Base-by-base conservation (phyloP, 2,888 invertebrate genomes). In the Cheilosia soror region DNA sequence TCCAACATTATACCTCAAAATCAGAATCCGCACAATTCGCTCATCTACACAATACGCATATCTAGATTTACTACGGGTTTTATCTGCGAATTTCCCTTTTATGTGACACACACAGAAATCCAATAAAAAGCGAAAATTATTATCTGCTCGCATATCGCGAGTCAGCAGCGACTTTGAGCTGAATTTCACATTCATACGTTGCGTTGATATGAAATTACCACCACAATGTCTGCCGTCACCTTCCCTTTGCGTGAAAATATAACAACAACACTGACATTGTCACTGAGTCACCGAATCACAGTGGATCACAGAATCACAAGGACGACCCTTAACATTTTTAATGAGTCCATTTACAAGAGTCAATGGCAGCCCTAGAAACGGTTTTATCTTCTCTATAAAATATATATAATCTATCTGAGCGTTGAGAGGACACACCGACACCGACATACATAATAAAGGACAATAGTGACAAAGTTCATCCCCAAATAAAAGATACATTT, bases 351-450 rank as follows among this genome's bases (percentile, higher is more conserved):
- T 83, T 57, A 66, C 63, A 68, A 51, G 68, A 68, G 49, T 72
- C 83, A 73, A 72, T 69, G 83, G 37, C 68, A 62, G 72, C 68
- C 78, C 55, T 62, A 62, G 68, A 27, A 77, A 78, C 55, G 37
- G 68, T 60, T 78, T 83, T 83, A 83, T 78, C 78, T 68, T 68
- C 62, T 42, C 68, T 73, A 78, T 83, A 68, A 68, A 83, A 78
- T 78, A 83, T 78, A 83, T 78, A 78, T 83, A 63, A 73, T 78
- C 72, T 53, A 5, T 31, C 27, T 20, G 65, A 29, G 51, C 66
- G 60, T 15, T 57, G 37, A 42, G 20, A 37, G 58, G 33, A 42
- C 33, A 55, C 42, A 25, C 42, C 40, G 31, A 15, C n/a, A n/a
- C 42, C 31, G 31, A 15, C 53, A 37, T 29, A 29, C 13, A 72